Evolutionary conservation across 2,113 vertebrate species (phyloP), one percentile per base, ranked within the genome.

Genomic region (Haemorhous mexicanus): DNA sequence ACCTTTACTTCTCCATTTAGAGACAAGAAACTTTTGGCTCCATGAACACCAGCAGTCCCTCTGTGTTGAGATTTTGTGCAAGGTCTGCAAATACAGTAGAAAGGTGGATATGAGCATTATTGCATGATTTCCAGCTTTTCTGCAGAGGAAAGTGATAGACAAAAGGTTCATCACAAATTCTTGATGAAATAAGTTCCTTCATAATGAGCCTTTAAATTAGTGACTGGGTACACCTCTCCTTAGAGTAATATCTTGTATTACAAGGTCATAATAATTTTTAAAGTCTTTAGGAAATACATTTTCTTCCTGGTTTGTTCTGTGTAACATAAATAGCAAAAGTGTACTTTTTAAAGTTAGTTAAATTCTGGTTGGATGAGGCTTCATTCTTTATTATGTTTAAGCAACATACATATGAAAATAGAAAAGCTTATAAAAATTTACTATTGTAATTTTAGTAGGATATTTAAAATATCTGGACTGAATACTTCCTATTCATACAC

Each of bases 381-480:
- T 89, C 13, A 24, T 89, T 85, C 46, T 68, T 68, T 56, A 16
- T 76, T 86, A 26, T 30, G 3, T 69, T 26, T 49, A 64, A 76
- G 8, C 10, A 89, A 62, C 6, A 53, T n/a, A 46, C 1, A 12
- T 84, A 16, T 33, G 35, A 77, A 91, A 74, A 13, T 43, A 61
- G 22, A 82, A 92, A 84, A 82, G 12, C 18, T 67, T 59, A 74
- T 20, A 10, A 61, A 73, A 41, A 10, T 33, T 21, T 20, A 16
- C 6, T 44, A 12, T 39, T 62, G 6, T 35, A 56, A 41, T 59
- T 78, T 89, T 68, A 78, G 21, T 49, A 58, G 64, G 73, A 47
- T 59, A 89, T 93, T 96, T 39, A 10, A 52, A 95, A 61, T 94
- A 94, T 63, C 89, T 91, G 64, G 17, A 77, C 76, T 94, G 93